phyloP scores from a whole-genome alignment of 2,113 vertebrate species.

The Solea senegalensis region DNA sequence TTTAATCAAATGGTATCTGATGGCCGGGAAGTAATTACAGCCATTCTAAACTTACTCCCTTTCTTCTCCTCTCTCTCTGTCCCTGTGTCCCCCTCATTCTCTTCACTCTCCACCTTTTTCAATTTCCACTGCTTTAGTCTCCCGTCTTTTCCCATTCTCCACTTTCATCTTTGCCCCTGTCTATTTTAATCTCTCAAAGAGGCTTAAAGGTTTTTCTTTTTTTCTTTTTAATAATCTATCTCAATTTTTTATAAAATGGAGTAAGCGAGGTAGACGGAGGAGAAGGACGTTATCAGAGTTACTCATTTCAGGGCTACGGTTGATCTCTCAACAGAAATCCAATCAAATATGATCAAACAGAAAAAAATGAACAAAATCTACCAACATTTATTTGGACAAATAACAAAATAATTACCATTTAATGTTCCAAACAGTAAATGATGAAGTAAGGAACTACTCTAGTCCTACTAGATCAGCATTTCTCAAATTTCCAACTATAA shows the following conservation, averaged over 20 bases:
- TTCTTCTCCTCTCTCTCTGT: conserved; percentile 29
- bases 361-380: too few species aligned
- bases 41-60: conserved; percentile 78
- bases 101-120: conserved; percentile 47
- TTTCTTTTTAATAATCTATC: conserved; percentile 56
- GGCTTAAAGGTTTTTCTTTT: conserved; percentile 39
- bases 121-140: conserved; percentile 26
- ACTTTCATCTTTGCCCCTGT: conserved; percentile 52
- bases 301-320: conserved; percentile 44
- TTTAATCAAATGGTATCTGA: conserved; percentile 95
- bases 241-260: conserved; percentile 55
- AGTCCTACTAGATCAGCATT: too few species aligned
- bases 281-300: conserved; percentile 44
- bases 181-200: conserved; percentile 59
- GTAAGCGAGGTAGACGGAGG: conserved; percentile 15
- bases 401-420: too few species aligned
- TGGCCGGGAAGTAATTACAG: conserved; percentile 90
- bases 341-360: conserved; percentile 4
- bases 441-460: too few species aligned
- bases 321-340: conserved; percentile 49
- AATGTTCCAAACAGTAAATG: too few species aligned
- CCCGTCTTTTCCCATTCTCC: conserved; percentile 16
- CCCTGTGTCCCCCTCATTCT: conserved; percentile 17
- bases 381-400: too few species aligned
- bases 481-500: too few species aligned